Percentiles rank a stretch among this genome's conserved stretches.
Evolutionary conservation across 2,113 vertebrate species (phyloP).

Genomic region (Semnornis frantzii): DNA sequence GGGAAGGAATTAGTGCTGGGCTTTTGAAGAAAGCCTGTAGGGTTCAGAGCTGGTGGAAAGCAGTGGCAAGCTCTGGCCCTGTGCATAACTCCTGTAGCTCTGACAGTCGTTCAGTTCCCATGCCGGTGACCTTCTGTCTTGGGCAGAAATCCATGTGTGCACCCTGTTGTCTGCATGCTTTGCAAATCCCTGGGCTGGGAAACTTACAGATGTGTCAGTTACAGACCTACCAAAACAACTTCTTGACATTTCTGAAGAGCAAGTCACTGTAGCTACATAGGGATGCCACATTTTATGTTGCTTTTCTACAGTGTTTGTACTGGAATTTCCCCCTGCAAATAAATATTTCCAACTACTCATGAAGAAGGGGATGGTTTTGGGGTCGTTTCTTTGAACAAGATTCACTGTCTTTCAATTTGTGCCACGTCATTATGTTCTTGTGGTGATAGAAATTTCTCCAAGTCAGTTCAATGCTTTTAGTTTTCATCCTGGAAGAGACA

Average conservation of each 20-base stretch:
- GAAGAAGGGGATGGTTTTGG: background rate
- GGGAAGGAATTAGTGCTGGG: background rate
- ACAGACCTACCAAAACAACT: background rate
- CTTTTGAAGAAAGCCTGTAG: background rate
- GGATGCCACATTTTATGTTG: background rate
- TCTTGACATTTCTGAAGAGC: background rate
- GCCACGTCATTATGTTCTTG: background rate
- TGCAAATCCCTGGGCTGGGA: background rate
- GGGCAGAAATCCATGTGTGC: fast-evolving
- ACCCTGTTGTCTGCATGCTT: background rate
- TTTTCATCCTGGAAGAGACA: background rate
- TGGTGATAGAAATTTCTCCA: background rate
- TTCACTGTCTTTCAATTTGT: background rate
- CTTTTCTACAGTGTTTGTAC: background rate
- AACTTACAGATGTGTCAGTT: fast-evolving
- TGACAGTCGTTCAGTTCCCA: fast-evolving
- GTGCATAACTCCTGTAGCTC: background rate
- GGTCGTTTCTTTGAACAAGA: background rate
- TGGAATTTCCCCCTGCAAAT: background rate
- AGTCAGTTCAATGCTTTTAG: background rate
- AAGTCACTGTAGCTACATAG: background rate
- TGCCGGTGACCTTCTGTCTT: background rate
- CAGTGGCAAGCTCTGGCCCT: background rate
- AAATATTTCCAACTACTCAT: background rate
- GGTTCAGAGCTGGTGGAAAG: background rate